Evolutionary conservation across 2,797 vertebrate genomes (phyloP).

Genomic region (Muraenolepis orangiensis): DNA sequence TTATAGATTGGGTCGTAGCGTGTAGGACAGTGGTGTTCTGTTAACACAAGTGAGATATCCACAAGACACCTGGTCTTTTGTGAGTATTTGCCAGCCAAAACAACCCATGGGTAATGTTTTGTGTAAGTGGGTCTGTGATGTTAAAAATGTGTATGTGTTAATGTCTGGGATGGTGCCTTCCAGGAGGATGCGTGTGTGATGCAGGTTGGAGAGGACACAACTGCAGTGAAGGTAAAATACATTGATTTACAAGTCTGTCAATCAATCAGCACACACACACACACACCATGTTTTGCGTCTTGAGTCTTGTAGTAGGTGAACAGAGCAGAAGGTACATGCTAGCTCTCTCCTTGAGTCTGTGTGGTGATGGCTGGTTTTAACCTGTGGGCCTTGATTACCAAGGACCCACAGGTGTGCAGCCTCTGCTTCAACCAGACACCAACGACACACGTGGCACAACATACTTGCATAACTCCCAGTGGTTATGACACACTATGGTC

Average conservation of each 20-base stretch:
- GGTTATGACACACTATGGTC: not conserved
- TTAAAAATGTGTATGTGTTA: not conserved
- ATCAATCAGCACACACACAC: not conserved
- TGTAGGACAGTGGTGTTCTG: not conserved
- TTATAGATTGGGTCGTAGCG: not conserved
- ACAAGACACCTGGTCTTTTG: too few species aligned
- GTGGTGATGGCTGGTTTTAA: too few species aligned
- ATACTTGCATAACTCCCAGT: not conserved
- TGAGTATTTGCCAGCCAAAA: not conserved
- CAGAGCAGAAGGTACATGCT: too few species aligned
- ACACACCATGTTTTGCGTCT: too few species aligned
- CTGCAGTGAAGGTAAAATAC: conserved; percentile 82
- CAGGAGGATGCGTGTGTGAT: conserved; percentile 86
- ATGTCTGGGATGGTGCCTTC: conserved; percentile 21
- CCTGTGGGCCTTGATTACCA: too few species aligned
- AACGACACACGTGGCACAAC: too few species aligned
- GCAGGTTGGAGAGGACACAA: conserved; percentile 84
- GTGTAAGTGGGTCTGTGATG: not conserved
- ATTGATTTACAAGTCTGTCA: not conserved
- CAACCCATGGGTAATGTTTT: not conserved
- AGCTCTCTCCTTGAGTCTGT: too few species aligned
- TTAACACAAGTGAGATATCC: not conserved
- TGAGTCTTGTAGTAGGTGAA: too few species aligned
- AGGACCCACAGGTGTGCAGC: too few species aligned
- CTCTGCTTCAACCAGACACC: too few species aligned